Conservation (phyloP, 1,140 invertebrate genomes). For the Trachymyrmex cornetzi region DNA sequence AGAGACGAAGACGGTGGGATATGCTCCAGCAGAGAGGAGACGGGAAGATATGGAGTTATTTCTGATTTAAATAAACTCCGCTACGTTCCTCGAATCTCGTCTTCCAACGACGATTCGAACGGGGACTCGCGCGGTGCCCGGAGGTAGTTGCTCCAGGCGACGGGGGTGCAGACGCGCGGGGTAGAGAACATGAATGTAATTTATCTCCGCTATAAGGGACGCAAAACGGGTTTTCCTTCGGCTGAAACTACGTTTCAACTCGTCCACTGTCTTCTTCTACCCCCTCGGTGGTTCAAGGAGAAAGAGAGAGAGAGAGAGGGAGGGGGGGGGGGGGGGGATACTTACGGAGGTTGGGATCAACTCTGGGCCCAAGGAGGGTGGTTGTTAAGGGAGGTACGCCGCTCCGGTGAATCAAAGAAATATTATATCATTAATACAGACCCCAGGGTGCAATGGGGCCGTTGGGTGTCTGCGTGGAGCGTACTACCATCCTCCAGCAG, state of each 20-base stretch:
- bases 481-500: conserved; percentile 4
- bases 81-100: conserved; percentile 65
- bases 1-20: not conserved
- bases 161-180: conserved; percentile 58
- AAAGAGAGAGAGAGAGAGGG: conserved; percentile 38
- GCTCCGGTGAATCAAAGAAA: conserved; percentile 82
- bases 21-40: not conserved
- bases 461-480: conserved; percentile 67
- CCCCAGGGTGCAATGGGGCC: conserved; percentile 78
- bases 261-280: conserved; percentile 57
- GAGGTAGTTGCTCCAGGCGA: conserved; percentile 55
- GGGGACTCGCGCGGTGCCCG: conserved; percentile 49
- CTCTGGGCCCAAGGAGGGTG: conserved; percentile 47
- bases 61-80: conserved; percentile 79
- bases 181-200: conserved; percentile 79
- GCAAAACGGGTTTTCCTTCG: conserved; percentile 75
- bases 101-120: conserved; percentile 73
- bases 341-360: conserved; percentile 22
- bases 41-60: conserved; percentile 68
- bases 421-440: conserved; percentile 83
- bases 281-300: conserved; percentile 46
- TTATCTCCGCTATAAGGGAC: conserved; percentile 80
- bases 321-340: not conserved
- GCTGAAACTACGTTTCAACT: conserved; percentile 80
- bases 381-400: conserved; percentile 77